Evolutionary conservation across 37 sponge, comb jelly and placozoan genomes (phyloP).

Genomic region (Ephydatia muelleri): DNA sequence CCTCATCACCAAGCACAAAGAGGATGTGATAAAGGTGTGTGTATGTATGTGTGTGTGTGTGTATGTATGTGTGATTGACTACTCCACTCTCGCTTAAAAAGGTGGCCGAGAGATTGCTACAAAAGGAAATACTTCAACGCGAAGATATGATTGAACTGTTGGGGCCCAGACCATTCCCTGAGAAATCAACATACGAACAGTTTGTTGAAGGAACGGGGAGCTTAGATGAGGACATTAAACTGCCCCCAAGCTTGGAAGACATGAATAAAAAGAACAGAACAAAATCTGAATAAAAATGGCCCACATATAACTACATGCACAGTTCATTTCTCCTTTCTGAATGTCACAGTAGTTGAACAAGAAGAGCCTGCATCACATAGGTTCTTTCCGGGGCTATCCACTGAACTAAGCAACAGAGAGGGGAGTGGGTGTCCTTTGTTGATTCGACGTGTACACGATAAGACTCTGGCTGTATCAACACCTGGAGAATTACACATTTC

Average conservation of each 20-base stretch:
- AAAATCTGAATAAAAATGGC: neutral
- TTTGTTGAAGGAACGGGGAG: slow-evolving; percentile 92
- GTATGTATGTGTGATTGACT: too few species aligned
- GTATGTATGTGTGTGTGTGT: too few species aligned
- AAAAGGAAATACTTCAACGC: slow-evolving; percentile 88
- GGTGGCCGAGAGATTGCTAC: slow-evolving; percentile 87
- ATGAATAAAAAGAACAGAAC: slow-evolving; percentile 7
- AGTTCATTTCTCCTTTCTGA: neutral
- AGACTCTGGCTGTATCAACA: slow-evolving; percentile 56
- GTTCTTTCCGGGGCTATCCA: slow-evolving; percentile 52
- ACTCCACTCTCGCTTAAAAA: slow-evolving; percentile 3
- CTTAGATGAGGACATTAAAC: slow-evolving; percentile 68
- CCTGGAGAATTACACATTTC: slow-evolving; percentile 10
- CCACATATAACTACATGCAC: neutral
- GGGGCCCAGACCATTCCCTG: slow-evolving; percentile 89
- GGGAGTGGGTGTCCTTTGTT: neutral
- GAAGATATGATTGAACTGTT: slow-evolving; percentile 95
- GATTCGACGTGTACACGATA: slow-evolving; percentile 35
- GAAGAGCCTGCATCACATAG: slow-evolving; percentile 43
- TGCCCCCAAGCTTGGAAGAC: slow-evolving; percentile 66
- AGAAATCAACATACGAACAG: slow-evolving; percentile 97
- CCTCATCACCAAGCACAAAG: slow-evolving; percentile 73
- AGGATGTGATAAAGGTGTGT: slow-evolving; percentile 66
- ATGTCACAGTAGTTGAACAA: slow-evolving; percentile 13
- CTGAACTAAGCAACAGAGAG: slow-evolving; percentile 14